Evolutionary conservation across 2,113 vertebrate species (phyloP), one percentile per base, ranked within the genome.

Genomic region (Ophiodon elongatus): DNA sequence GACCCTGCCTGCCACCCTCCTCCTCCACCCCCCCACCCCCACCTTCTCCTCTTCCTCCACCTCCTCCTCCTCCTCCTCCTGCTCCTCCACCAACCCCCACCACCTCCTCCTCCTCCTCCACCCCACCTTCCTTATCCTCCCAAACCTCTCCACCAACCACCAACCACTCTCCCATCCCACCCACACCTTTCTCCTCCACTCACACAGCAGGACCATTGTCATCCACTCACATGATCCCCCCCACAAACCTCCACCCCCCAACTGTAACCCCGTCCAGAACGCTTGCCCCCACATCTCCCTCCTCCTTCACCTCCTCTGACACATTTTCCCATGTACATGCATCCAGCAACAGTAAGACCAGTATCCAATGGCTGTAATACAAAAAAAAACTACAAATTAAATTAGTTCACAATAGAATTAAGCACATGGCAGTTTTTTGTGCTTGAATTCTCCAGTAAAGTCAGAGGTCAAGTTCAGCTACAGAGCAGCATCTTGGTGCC

Each of bases 131-230:
- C 82, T 73, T 71, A 83, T 87, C 82, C 89, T 67, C 85, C 75
- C 73, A 68, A 81, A 69, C 72, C 37, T 71, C 76, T 83, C 81
- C 63, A 1, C 85, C 85, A 81, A 84, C 84, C 79, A 88, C 76
- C 79, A 65, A 64, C 76, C 88, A 76, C 72, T 52, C 82, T 74
- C 80, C 75, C 4, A 43, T 54, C 64, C 68, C 79, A 57, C 85
- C 87, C 80, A 85, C 50, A 81, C 78, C 74, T 75, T 85, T 85
- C 86, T 89, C 76, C 62, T 64, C 74, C 57, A 54, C 80, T 81
- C 79, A 91, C 91, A 93, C 93, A 94, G 94, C 91, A 89, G 82
- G 76, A 74, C 88, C 73, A 91, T 91, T 93, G 90, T 94, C 88
- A 88, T 80, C 29, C 74, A 31, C 27, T 64, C 39, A 41, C 88